Conservation (phyloP, 2,888 invertebrate genomes). For the Chromoteleia sp. region DNA sequence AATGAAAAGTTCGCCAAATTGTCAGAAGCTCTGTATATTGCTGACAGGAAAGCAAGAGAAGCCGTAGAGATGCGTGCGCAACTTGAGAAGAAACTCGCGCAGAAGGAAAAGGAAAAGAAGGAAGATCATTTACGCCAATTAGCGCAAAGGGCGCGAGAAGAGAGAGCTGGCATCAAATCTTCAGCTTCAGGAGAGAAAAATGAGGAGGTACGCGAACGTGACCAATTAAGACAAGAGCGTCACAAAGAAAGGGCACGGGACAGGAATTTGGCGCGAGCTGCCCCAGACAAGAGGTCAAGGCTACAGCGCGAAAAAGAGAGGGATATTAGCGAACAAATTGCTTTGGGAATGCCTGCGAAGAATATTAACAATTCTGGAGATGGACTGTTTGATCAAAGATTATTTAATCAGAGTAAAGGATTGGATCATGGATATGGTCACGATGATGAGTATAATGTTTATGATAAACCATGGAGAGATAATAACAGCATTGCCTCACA, state of each 20-base stretch:
- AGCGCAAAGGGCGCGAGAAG: slow-evolving; percentile 97
- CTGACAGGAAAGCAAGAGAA: slow-evolving; percentile 98
- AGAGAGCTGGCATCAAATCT: slow-evolving; percentile 92
- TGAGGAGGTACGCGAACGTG: slow-evolving; percentile 92
- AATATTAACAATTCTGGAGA: slow-evolving; percentile 89
- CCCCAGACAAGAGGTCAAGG: slow-evolving; percentile 96
- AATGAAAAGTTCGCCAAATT: slow-evolving; percentile 99
- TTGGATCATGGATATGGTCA: slow-evolving; percentile 98
- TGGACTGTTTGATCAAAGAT: slow-evolving; percentile 96
- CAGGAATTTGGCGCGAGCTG: slow-evolving; percentile 95
- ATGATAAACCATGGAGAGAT: slow-evolving; percentile 99
- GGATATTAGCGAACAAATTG: slow-evolving; percentile 99
- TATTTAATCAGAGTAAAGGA: slow-evolving; percentile 97
- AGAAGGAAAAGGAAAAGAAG: slow-evolving; percentile 99
- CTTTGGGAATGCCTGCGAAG: slow-evolving; percentile 96
- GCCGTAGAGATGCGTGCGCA: slow-evolving; percentile 98
- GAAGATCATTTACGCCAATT: slow-evolving; percentile 96
- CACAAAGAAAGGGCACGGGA: slow-evolving; percentile 97
- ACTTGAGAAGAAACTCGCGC: slow-evolving; percentile 97
- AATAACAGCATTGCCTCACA: slow-evolving; percentile 93
- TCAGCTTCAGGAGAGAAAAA: slow-evolving; percentile 86
- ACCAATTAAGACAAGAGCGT: slow-evolving; percentile 94
- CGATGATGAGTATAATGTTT: slow-evolving; percentile 98
- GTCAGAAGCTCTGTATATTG: slow-evolving; percentile 98
- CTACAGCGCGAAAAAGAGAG: slow-evolving; percentile 96